Conservation (phyloP, 2,797 vertebrate genomes). For the Gobio occitaniae region DNA sequence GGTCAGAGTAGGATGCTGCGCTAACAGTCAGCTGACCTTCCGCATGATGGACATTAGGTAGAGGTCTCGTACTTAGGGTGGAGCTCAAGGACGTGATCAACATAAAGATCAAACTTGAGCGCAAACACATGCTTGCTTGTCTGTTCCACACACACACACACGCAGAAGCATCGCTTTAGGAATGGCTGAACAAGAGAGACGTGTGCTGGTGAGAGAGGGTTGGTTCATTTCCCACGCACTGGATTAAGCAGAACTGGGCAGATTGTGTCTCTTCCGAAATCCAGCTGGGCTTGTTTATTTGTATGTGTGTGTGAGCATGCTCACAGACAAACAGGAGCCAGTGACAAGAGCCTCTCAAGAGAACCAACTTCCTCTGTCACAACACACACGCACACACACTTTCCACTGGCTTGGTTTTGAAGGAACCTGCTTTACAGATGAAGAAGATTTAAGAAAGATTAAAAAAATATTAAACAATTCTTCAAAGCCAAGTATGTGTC, state of each 20-base stretch:
- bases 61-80: slow-evolving; percentile 38
- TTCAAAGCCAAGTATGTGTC: not conserved
- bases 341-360: slow-evolving; percentile 66
- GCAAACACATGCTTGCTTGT: slow-evolving; percentile 26
- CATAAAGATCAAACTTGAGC: slow-evolving; percentile 4
- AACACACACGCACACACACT: slow-evolving; percentile 46
- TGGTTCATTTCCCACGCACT: slow-evolving; percentile 80
- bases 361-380: slow-evolving; percentile 60
- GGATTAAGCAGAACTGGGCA: slow-evolving; percentile 75
- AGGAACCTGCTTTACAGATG: slow-evolving; percentile 1
- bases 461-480: not conserved
- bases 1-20: slow-evolving; percentile 60
- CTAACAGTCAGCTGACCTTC: slow-evolving; percentile 72
- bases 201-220: slow-evolving; percentile 62
- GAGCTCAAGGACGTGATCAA: slow-evolving; percentile 45
- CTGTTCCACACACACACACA: slow-evolving; percentile 38
- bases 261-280: slow-evolving; percentile 73
- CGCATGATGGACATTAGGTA: slow-evolving; percentile 57
- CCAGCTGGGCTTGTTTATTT: slow-evolving; percentile 78
- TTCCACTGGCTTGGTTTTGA: not conserved
- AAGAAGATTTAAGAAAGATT: slow-evolving; percentile 22
- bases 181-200: slow-evolving; percentile 41
- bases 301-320: slow-evolving; percentile 78
- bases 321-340: slow-evolving; percentile 82
- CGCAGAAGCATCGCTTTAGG: slow-evolving; percentile 18